Evolutionary conservation across 2,888 invertebrate species (phyloP), one percentile per base, ranked within the genome.

Genomic region (Lasioglossum vierecki): DNA sequence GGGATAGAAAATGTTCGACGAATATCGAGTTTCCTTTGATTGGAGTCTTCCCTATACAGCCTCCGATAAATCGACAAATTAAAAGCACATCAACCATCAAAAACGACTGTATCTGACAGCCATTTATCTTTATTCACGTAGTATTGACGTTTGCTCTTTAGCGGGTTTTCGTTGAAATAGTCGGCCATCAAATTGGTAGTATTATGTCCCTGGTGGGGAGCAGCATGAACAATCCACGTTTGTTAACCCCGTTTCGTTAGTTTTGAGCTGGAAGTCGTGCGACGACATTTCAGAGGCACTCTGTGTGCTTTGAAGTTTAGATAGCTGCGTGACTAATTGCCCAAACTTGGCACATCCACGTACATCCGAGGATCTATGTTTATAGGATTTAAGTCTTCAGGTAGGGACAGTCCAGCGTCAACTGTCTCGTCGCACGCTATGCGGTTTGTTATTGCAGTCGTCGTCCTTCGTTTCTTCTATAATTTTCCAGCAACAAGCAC

Each of bases 291-390:
- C 18, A 41, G n/a, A 70, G 46, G 6, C 30, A 35, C 57, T 30
- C n/a, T 8, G 68, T 39, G 53, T 75, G 30, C 71, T 74, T 71
- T 66, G 57, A 63, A 30, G 49, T 82, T 63, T 30, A 49, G 72
- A 63, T 39, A 15, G 76, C 66, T 72, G 71, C 82, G 72, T 83
- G 53, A 72, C 82, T 76, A 70, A 73, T 73, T 82, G 76, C 73
- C 68, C 46, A 53, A 77, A 68, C 49, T 82, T 57, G 35, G 15
- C 30, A n/a, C 35, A 30, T 35, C 73, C 66, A 44, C 53, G 68
- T 76, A 72, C 70, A 35, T 76, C 41, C 35, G 49, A 30, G 72
- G 68, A 53, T 71, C 41, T 46, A 53, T 63, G 60, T 66, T 72
- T 60, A 66, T 66, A 72, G 66, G 41, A 68, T 39, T 57, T n/a